These are phyloP conservation scores for Crocodylus rhombifer DNA, from an alignment of 2,797 vertebrate genomes.

Conservation along the genomic window DNA sequence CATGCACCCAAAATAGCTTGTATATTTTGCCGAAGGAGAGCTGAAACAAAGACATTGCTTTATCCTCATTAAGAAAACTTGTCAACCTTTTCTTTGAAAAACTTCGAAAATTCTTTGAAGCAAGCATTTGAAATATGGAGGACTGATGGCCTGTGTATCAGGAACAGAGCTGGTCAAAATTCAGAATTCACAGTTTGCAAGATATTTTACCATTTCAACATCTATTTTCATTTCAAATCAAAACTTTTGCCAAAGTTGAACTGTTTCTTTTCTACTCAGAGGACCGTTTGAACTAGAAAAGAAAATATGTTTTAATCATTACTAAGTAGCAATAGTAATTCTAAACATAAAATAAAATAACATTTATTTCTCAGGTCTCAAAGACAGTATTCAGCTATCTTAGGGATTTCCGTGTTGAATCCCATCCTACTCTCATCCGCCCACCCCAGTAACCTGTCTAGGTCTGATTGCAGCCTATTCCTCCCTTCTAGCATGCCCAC, in stretches of 20 bases:
- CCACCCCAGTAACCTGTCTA: too few relatives aligned
- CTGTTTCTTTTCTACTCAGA: too few relatives aligned
- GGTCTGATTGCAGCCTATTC: too few relatives aligned
- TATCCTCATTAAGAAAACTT: neutral
- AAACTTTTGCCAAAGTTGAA: too few relatives aligned
- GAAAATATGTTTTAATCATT: too few relatives aligned
- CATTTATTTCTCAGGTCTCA: neutral
- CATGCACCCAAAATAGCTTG: accelerated
- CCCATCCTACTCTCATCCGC: too few relatives aligned
- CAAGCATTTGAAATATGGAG: neutral
- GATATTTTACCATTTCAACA: too few relatives aligned
- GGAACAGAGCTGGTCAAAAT: neutral
- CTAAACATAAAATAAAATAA: too few relatives aligned
- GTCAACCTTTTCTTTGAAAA: accelerated
- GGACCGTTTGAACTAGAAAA: too few relatives aligned
- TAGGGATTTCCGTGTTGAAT: neutral
- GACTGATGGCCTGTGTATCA: neutral
- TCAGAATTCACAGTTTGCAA: neutral
- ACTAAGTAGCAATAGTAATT: too few relatives aligned
- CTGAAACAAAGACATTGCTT: neutral
- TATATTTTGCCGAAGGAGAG: neutral
- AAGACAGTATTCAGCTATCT: neutral
- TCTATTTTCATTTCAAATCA: too few relatives aligned
- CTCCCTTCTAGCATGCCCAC: too few relatives aligned
- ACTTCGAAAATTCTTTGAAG: neutral